Evolutionary conservation across 1,140 invertebrate genomes (phyloP).

Genomic region (Rhopalosiphum maidis): DNA sequence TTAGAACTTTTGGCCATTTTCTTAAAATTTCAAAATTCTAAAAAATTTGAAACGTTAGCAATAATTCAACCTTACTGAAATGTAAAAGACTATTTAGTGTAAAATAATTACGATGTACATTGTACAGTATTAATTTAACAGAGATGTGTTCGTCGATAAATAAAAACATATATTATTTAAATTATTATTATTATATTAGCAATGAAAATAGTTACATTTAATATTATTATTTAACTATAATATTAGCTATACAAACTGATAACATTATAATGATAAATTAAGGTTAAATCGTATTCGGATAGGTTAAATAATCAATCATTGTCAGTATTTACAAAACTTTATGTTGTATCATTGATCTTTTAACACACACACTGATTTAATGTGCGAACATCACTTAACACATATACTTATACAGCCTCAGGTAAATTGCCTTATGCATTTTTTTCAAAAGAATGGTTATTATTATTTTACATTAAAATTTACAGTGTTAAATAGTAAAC

Average conservation of each 20-base stretch:
- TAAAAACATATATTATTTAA: not conserved
- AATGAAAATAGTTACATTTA: too few relatives aligned
- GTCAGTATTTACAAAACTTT: not conserved
- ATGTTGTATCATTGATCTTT: not conserved
- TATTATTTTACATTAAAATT: not conserved
- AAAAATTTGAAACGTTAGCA: too few relatives aligned
- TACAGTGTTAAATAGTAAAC: too few relatives aligned
- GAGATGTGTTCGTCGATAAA: not conserved
- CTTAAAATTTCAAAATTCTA: too few relatives aligned
- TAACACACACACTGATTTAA: not conserved
- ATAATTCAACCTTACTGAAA: too few relatives aligned
- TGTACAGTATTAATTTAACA: too few relatives aligned
- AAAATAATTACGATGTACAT: too few relatives aligned
- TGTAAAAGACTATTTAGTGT: too few relatives aligned
- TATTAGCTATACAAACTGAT: not conserved
- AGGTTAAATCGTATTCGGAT: not conserved
- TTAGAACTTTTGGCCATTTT: too few relatives aligned
- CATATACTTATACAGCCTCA: not conserved
- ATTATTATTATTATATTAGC: too few relatives aligned
- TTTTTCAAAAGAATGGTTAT: not conserved
- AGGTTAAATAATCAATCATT: not conserved
- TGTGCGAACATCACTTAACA: not conserved
- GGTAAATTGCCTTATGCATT: not conserved
- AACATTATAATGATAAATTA: not conserved
- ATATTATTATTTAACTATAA: not conserved